These are phyloP conservation scores for Blastobasis lacticolella DNA, from an alignment of 2,888 invertebrate genomes.

Conservation along the genomic window DNA sequence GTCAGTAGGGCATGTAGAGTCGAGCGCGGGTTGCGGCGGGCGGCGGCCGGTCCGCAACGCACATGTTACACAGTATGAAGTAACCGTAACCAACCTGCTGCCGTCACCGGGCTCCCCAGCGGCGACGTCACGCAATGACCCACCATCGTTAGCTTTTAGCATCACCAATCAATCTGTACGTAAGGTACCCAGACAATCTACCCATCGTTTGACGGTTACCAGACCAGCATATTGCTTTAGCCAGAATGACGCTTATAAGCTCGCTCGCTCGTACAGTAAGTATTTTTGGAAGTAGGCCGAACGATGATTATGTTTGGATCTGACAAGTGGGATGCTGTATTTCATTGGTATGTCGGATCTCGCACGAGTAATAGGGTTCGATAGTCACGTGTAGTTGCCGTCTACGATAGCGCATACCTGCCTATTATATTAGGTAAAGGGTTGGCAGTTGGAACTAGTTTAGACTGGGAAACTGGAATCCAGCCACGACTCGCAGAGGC, in stretches of 20 bases:
- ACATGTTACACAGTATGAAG: conserved; percentile 36
- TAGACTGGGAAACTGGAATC: no score
- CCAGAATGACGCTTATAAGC: conserved; percentile 24
- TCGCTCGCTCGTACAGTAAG: conserved; percentile 14
- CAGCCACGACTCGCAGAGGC: no score
- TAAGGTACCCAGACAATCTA: conserved; percentile 6
- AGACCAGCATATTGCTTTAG: conserved; percentile 20
- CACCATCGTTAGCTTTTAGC: no score
- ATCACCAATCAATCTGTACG: no score
- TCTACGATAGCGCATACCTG: no score
- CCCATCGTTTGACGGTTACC: conserved; percentile 24
- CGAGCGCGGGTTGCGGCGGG: conserved; percentile 32
- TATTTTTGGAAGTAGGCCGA: conserved; percentile 40
- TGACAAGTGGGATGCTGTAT: conserved; percentile 17
- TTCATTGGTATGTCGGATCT: no score
- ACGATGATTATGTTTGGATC: conserved; percentile 30
- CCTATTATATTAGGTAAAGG: no score
- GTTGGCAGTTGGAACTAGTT: no score
- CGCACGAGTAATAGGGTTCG: neutral
- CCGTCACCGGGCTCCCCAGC: no score
- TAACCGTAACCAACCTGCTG: conserved; percentile 24
- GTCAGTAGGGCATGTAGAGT: conserved; percentile 58
- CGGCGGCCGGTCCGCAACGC: conserved; percentile 7
- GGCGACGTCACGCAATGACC: no score
- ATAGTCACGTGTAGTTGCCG: neutral